phyloP scores from a whole-genome alignment of 1,140 invertebrate species.

The Neodiprion pinetum region DNA sequence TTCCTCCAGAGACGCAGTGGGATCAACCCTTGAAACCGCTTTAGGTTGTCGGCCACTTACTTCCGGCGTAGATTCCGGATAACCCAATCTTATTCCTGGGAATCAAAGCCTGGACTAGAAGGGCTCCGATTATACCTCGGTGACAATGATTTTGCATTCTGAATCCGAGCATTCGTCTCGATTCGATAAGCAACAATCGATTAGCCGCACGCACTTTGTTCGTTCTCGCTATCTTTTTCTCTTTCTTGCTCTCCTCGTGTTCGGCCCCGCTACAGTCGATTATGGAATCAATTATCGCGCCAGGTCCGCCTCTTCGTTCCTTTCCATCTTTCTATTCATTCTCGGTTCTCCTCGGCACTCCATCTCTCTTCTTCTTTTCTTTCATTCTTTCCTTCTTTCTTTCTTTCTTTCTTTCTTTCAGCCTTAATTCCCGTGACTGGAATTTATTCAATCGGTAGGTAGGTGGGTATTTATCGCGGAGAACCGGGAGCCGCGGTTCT shows the following conservation, averaged over 20 bases:
- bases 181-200: no score
- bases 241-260: conserved; percentile 25
- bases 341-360: conserved; percentile 31
- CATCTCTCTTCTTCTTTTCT: background rate
- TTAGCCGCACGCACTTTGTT: no score
- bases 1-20: no score
- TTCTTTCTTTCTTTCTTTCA: background rate
- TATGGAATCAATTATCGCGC: conserved; percentile 49
- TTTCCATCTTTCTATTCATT: conserved; percentile 37
- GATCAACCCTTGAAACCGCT: no score
- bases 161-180: no score
- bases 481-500: background rate
- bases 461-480: background rate
- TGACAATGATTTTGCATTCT: no score
- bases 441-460: conserved; percentile 1
- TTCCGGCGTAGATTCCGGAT: no score
- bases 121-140: no score
- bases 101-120: no score
- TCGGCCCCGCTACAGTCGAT: conserved; percentile 38
- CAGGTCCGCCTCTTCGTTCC: conserved; percentile 16
- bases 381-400: background rate
- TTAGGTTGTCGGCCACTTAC: no score
- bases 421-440: background rate
- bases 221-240: no score
- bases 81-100: no score